Evolutionary conservation across 2,888 invertebrate genomes (phyloP), one percentile per base, ranked within the genome.

Genomic region (Oscheius sp.): DNA sequence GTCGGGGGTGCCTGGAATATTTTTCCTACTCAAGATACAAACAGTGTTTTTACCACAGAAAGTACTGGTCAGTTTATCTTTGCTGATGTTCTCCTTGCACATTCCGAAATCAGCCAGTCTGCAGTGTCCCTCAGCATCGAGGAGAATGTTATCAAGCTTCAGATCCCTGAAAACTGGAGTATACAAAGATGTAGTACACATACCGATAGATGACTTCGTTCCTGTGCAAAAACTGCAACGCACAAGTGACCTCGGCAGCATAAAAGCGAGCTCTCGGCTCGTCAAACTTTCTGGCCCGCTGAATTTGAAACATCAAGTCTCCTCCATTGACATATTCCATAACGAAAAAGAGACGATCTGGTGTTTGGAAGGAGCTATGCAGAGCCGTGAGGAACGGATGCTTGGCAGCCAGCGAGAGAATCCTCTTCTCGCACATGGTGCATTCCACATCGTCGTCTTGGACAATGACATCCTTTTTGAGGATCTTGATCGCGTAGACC

Each of bases 251-350:
- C 91, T 99, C 98, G 51, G 98, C 98, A 58, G 98, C 96, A 91
- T 99, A 99, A 91, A 99, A 96, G 57, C 84, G 93, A 29, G 97
- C 97, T 63, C 92, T 92, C 0, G 94, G 93, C 91, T 98, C 97
- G 90, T 98, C 97, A 91, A 99, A 99, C 91, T 97, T 97, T 79
- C 97, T 92, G 78, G 97, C 96, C 89, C 95, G 93, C 91, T 99
- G 98, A 86, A 99, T 99, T 93, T 99, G 98, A 89, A 97, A 85
- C 97, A 98, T 91, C 76, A 91, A 87, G 88, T 91, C 91, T 75
- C 91, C 91, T 84, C 98, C 99, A 91, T 97, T 96, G 71, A 99
- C 97, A 91, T 97, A 98, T 91, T 98, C 98, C 98, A 99, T 99
- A 82, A 98, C 96, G 91, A 99, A 98, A 92, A 97, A 98, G 83